Base-by-base conservation (phyloP, 2,113 vertebrate genomes). In the Pituophis catenifer region DNA sequence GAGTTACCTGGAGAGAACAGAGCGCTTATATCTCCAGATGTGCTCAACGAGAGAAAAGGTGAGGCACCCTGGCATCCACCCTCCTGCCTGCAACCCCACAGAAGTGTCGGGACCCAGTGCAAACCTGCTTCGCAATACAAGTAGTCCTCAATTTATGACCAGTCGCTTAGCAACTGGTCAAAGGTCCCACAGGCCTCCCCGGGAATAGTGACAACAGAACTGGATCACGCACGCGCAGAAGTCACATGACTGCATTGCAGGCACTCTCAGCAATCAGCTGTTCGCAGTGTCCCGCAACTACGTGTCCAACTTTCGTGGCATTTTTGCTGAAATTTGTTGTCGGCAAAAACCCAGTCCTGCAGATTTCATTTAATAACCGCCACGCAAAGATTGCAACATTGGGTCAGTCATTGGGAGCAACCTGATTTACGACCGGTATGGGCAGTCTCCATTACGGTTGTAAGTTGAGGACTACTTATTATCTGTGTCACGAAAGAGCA, bases 1-100 rank as follows among this genome's bases (percentile, higher is more conserved):
- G 89, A 98, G 98, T 12, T 99, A 99, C 96, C 95, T 99, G 97
- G 98, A 98, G 95, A 98, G 98, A 91, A 97, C 98, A 0, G 98
- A 98, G 12, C 97, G 94, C 92, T 97, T 99, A 65, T 98, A 98
- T 81, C 91, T 94, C 0, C 96, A 98, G 55, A 98, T 99, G 98
- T 97, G 98, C 53, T 97, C 97, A 0, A 97, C 99, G 0, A 98
- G 98, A 91, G 99, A 99, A 96, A 99, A 99, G 98, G 99, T 99
- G 97, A 97, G 97, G 91, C 90, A 89, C 86, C 88, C 57, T 23
- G 0, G 3, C 38, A 55, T 15, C 13, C 13, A 29, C 26, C 58
- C 11, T 86, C 38, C 21, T 38, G 4, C 19, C 17, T 86, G 48
- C 19, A 50, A 21, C 15, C 44, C 17, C 11, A 1, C 59, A 11